phyloP scores from a whole-genome alignment of 1,140 invertebrate species.

The Calosoma granatense region DNA sequence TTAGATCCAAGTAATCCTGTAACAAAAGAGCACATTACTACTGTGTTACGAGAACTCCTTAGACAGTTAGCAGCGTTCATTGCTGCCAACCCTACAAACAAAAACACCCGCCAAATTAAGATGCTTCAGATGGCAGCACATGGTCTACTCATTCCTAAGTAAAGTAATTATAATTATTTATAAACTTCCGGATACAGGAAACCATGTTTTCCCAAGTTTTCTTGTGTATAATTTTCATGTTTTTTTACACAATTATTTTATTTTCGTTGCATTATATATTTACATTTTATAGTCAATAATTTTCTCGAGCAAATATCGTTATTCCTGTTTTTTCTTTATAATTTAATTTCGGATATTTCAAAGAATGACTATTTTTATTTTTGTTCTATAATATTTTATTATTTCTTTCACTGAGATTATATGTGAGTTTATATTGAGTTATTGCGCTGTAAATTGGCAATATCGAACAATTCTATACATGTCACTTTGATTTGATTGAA shows the following conservation, averaged over 20 bases:
- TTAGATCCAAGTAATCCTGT: slow-evolving; percentile 65
- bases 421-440: no score
- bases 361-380: no score
- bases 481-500: not conserved
- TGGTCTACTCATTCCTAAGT: slow-evolving; percentile 33
- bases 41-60: slow-evolving; percentile 64
- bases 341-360: no score
- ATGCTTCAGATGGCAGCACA: slow-evolving; percentile 74
- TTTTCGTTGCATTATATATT: not conserved
- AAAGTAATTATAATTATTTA: not conserved
- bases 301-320: no score
- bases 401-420: not conserved
- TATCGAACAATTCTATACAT: no score
- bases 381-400: not conserved
- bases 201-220: no score
- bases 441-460: no score
- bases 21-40: slow-evolving; percentile 71
- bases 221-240: not conserved
- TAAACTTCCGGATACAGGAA: no score
- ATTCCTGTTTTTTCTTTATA: no score
- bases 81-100: slow-evolving; percentile 52
- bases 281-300: no score
- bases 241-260: not conserved
- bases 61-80: slow-evolving; percentile 65
- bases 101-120: slow-evolving; percentile 56